phyloP scores from a whole-genome alignment of 1,140 invertebrate genomes.

The Galleria mellonella region DNA sequence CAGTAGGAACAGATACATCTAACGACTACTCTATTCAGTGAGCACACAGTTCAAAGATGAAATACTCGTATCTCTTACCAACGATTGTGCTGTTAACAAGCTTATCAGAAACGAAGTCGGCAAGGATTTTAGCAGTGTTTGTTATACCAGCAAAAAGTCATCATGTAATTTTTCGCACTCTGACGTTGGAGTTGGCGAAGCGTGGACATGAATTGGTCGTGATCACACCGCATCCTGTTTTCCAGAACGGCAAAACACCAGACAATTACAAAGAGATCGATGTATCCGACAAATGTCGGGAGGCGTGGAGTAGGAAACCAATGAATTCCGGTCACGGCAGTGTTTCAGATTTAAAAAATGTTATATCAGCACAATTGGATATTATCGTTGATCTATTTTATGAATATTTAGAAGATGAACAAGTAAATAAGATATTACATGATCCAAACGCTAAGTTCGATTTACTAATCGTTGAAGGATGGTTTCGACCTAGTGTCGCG shows the following conservation, averaged over 20 bases:
- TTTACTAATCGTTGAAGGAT: slow-evolving; percentile 36
- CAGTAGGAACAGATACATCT: no score
- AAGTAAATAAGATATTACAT: slow-evolving; percentile 28
- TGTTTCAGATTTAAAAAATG: no score
- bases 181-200: slow-evolving; percentile 53
- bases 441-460: slow-evolving; percentile 26
- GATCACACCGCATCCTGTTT: slow-evolving; percentile 40
- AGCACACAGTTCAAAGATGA: no score
- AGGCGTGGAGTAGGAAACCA: slow-evolving; percentile 4
- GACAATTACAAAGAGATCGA: slow-evolving; percentile 34
- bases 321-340: background rate
- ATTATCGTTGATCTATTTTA: slow-evolving; percentile 12
- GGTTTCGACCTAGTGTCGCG: slow-evolving; percentile 13
- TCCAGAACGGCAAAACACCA: slow-evolving; percentile 19
- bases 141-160: slow-evolving; percentile 73
- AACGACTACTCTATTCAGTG: no score
- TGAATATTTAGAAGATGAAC: slow-evolving; percentile 16
- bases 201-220: slow-evolving; percentile 67
- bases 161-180: slow-evolving; percentile 64
- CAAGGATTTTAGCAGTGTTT: slow-evolving; percentile 69
- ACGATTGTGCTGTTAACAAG: no score
- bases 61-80: no score
- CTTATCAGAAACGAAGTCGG: slow-evolving; percentile 5
- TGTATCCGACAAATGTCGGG: slow-evolving; percentile 29
- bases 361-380: background rate